Evolutionary conservation across 2,113 vertebrate genomes (phyloP).

Genomic region (Archocentrus centrarchus): DNA sequence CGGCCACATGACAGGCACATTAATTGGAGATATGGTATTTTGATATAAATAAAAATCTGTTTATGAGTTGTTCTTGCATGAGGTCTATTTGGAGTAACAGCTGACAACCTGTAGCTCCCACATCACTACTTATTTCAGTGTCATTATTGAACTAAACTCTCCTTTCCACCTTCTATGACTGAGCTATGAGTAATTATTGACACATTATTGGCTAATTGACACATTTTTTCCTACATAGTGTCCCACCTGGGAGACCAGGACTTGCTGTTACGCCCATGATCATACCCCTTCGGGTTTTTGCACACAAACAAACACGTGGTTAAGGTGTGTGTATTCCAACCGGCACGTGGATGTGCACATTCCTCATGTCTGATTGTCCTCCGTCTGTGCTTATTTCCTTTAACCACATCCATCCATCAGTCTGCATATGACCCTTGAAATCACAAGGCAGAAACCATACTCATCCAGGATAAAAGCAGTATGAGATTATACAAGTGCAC

Average conservation of each 20-base stretch:
- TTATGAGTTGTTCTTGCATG: not conserved
- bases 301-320: not conserved
- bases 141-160: not conserved
- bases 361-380: not conserved
- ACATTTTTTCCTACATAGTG: not conserved
- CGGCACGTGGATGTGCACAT: conserved; percentile 12
- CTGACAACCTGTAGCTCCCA: not conserved
- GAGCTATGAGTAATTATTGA: not conserved
- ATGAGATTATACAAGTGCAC: conserved; percentile 44
- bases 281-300: not conserved
- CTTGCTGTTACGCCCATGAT: not conserved
- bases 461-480: conserved; percentile 33
- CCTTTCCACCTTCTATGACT: not conserved
- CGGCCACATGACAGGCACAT: not conserved
- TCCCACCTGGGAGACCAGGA: not conserved
- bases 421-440: not conserved
- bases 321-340: not conserved
- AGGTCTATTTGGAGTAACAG: not conserved
- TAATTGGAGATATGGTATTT: not conserved
- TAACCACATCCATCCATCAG: not conserved
- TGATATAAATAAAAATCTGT: not conserved
- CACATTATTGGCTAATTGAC: not conserved
- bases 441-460: conserved; percentile 1
- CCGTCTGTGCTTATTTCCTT: conserved; percentile 29
- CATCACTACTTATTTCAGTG: not conserved